Evolutionary conservation across 2,888 invertebrate genomes (phyloP).

Genomic region (Diplazon laetatorius): DNA sequence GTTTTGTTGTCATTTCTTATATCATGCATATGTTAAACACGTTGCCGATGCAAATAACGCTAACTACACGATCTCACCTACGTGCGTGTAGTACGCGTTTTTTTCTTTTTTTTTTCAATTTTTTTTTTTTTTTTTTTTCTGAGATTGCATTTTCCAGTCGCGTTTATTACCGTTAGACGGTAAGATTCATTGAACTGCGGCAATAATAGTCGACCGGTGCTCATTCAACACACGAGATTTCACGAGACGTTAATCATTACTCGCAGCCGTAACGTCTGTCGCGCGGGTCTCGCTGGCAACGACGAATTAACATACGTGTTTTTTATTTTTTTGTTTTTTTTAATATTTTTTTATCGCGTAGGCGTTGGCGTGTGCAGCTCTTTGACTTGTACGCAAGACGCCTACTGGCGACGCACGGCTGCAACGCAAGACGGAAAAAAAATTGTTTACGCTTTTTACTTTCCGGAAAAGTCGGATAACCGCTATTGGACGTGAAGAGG

Average conservation of each 20-base stretch:
- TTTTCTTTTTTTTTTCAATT: slow-evolving; percentile 1
- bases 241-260: slow-evolving; percentile 54
- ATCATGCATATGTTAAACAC: slow-evolving; percentile 32
- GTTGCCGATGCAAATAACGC: slow-evolving; percentile 58
- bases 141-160: slow-evolving; percentile 11
- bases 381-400: slow-evolving; percentile 5
- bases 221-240: slow-evolving; percentile 60
- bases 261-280: slow-evolving; percentile 30
- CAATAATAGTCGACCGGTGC: slow-evolving; percentile 54
- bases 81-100: not conserved
- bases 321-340: too few relatives aligned
- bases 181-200: slow-evolving; percentile 66
- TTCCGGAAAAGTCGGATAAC: too few relatives aligned
- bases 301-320: slow-evolving; percentile 55
- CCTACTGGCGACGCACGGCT: slow-evolving; percentile 18
- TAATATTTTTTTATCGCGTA: too few relatives aligned
- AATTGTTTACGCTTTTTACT: not conserved
- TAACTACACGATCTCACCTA: slow-evolving; percentile 42
- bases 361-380: slow-evolving; percentile 38
- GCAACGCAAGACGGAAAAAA: not conserved
- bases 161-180: slow-evolving; percentile 59
- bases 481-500: too few relatives aligned
- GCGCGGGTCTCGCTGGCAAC: slow-evolving; percentile 22
- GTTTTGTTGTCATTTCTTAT: slow-evolving; percentile 10
- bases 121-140: too few relatives aligned